Evolutionary conservation across 2,113 vertebrate species (phyloP).

Genomic region (Diphyllodes magnificus): DNA sequence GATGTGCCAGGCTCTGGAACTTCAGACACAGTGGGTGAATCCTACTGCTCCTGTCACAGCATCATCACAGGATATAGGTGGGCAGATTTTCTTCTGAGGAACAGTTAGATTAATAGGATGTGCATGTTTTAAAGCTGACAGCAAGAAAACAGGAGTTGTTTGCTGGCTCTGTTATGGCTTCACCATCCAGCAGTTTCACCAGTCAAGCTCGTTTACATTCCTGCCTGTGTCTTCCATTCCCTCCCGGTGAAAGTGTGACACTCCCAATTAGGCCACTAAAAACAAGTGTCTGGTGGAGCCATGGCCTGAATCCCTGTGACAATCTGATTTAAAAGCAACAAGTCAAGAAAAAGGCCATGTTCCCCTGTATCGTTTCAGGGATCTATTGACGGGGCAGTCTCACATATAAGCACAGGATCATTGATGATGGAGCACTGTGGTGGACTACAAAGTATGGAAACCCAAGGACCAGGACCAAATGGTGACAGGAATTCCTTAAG

Average conservation of each 20-base stretch:
- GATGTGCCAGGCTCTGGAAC: not conserved
- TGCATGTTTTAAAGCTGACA: not conserved
- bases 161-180: not conserved
- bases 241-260: not conserved
- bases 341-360: not conserved
- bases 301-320: not conserved
- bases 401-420: rapidly evolving
- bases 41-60: not conserved
- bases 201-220: not conserved
- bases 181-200: not conserved
- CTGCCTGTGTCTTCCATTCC: not conserved
- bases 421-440: not conserved
- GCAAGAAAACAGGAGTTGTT: not conserved
- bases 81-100: not conserved
- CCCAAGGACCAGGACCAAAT: not conserved
- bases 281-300: not conserved
- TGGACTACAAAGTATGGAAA: not conserved
- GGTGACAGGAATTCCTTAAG: not conserved
- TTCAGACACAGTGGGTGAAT: not conserved
- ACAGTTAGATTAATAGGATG: not conserved
- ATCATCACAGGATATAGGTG: not conserved
- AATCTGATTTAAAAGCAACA: not conserved
- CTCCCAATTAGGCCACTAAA: not conserved
- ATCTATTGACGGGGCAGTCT: not conserved
- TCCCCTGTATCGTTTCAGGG: not conserved